Conservation (phyloP, 2,888 invertebrate species). For the Acronicta psi region DNA sequence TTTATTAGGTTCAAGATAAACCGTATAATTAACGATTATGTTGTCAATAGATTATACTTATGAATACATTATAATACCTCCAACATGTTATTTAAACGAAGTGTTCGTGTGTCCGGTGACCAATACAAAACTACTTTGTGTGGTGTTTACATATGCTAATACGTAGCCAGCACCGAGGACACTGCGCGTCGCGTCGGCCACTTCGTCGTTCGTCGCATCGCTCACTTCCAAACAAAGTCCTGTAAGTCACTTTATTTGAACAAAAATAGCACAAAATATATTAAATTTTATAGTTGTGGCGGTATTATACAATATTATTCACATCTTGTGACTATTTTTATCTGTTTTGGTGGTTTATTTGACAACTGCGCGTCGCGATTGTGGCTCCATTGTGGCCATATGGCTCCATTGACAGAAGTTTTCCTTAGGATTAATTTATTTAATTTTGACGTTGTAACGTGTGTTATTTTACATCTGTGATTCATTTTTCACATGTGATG, state of each 20-base stretch:
- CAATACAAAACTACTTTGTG: conserved; percentile 38
- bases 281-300: neutral
- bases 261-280: conserved; percentile 3
- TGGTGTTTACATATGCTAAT: conserved; percentile 61
- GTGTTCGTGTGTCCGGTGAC: conserved; percentile 21
- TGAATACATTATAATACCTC: neutral
- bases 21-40: neutral
- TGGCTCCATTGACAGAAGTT: conserved; percentile 5
- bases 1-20: neutral
- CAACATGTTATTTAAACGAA: neutral
- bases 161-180: conserved; percentile 30
- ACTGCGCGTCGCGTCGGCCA: conserved; percentile 34
- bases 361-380: neutral
- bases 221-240: conserved; percentile 27
- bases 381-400: neutral
- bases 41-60: neutral
- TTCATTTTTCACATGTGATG: neutral
- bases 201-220: conserved; percentile 18
- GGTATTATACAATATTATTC: neutral
- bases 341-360: neutral
- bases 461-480: neutral
- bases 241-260: conserved; percentile 39
- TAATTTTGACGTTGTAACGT: neutral
- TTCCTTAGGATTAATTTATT: conserved; percentile 4
- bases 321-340: neutral